Evolutionary conservation across 2,113 vertebrate species (phyloP).

Genomic region (Perognathus longimembris): DNA sequence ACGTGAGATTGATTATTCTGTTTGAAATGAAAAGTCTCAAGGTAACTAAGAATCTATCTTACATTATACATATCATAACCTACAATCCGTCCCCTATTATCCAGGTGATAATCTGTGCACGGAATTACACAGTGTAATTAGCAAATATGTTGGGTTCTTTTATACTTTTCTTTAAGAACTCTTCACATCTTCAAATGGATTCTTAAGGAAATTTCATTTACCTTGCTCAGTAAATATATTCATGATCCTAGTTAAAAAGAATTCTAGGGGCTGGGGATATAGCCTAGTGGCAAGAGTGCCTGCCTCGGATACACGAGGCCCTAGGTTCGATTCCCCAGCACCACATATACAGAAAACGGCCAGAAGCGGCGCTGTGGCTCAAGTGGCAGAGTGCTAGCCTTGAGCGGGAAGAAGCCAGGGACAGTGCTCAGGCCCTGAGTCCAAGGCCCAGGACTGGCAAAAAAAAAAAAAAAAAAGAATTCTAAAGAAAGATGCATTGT

Average conservation of each 20-base stretch:
- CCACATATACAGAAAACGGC: too few species aligned
- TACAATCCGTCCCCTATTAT: background rate
- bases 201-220: slow-evolving; percentile 50
- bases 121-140: background rate
- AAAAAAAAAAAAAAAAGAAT: too few species aligned
- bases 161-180: slow-evolving; percentile 49
- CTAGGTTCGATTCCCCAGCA: too few species aligned
- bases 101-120: background rate
- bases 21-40: slow-evolving; percentile 38
- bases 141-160: slow-evolving; percentile 15
- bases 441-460: too few species aligned
- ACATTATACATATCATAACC: background rate
- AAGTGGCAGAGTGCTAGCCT: too few species aligned
- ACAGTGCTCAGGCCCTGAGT: too few species aligned
- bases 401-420: too few species aligned
- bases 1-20: slow-evolving; percentile 1
- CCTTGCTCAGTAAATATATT: slow-evolving; percentile 23
- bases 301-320: too few species aligned
- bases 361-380: too few species aligned
- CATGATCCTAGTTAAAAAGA: slow-evolving; percentile 9
- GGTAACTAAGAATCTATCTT: slow-evolving; percentile 4
- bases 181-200: slow-evolving; percentile 19
- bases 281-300: too few species aligned
- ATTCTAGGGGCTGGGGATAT: too few species aligned
- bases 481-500: too few species aligned